Percentiles rank a stretch among this genome's conserved stretches.
phyloP scores from a whole-genome alignment of 2,113 vertebrate genomes.

The Calyptomena viridis region DNA sequence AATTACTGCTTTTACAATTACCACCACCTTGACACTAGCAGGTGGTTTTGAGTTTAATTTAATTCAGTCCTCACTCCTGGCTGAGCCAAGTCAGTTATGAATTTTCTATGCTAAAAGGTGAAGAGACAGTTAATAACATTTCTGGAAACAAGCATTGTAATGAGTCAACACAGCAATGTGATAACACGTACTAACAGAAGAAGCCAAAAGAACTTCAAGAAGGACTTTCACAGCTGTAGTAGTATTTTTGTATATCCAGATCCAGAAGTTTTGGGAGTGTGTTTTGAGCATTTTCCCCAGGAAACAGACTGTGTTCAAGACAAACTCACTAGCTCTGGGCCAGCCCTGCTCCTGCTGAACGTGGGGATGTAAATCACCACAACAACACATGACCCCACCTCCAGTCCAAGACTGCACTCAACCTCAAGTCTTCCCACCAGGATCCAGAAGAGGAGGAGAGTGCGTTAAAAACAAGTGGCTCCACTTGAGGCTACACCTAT shows the following conservation, averaged over 20 bases:
- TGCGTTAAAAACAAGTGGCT: accelerated
- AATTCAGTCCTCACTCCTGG: background rate
- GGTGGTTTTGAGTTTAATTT: background rate
- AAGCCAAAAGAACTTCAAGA: background rate
- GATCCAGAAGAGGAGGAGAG: background rate
- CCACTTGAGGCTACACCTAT: background rate
- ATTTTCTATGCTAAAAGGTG: background rate
- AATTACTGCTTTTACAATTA: background rate
- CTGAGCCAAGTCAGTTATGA: background rate
- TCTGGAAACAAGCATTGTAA: background rate
- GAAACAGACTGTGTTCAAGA: background rate
- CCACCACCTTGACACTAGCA: background rate
- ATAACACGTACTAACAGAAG: background rate
- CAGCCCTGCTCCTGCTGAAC: background rate
- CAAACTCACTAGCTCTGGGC: background rate
- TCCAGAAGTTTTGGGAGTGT: background rate
- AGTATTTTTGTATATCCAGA: background rate
- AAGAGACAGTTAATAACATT: background rate
- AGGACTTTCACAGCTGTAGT: background rate
- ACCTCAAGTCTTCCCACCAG: background rate
- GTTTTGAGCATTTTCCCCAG: background rate
- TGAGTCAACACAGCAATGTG: background rate
- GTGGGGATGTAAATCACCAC: background rate
- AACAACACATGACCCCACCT: accelerated
- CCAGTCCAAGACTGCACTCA: background rate